Evolutionary conservation across 1,140 invertebrate species (phyloP), one percentile per base, ranked within the genome.

Genomic region (Steinernema khuongi): DNA sequence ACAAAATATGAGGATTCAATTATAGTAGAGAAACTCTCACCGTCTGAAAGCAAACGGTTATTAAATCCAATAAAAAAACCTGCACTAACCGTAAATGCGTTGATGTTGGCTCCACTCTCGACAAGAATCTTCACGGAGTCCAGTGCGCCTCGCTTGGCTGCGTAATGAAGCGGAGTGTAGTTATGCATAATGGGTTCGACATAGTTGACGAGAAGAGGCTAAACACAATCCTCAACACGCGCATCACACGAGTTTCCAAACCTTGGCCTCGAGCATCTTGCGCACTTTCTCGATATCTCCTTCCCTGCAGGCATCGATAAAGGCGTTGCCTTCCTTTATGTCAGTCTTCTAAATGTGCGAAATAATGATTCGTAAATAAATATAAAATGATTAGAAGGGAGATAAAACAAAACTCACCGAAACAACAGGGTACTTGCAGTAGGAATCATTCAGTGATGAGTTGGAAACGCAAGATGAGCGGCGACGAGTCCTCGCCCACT

Each of bases 101-200:
- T 94, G 1, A 94, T 92, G 0, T 92, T 93, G 17, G 94, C 94
- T 43, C 94, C 95, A 77, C 92, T 93, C 87, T 97, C 94, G 4
- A 94, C 91, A 18, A 98, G 87, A 22, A 97, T 87, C 85, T 93
- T 93, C 0, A 97, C 94, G 1, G 97, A 94, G 70, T 94, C 92
- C 29, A 96, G 88, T 87, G 92, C 91, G 7, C 96, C 96, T 70
- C 94, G 92, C 86, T 94, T 91, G 1, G 94, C 91, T 1, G 94
- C 92, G 87, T 93, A 96, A 87, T 97, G 95, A 73, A 98, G 86
- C 31, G 94, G 90, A 7, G 94, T 96, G 93, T 94, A 96, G 32
- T 93, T 92, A 86, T 96, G 11, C 86, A 83, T 86, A 77, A 1
- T 78, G 79, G 33, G 26, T 66, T 60, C 50, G 7, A 60, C 50